Percentiles rank a stretch among this genome's conserved stretches.
These are phyloP conservation scores for Cheilosia pagana DNA, from an alignment of 2,888 invertebrate species.

Conservation along the genomic window DNA sequence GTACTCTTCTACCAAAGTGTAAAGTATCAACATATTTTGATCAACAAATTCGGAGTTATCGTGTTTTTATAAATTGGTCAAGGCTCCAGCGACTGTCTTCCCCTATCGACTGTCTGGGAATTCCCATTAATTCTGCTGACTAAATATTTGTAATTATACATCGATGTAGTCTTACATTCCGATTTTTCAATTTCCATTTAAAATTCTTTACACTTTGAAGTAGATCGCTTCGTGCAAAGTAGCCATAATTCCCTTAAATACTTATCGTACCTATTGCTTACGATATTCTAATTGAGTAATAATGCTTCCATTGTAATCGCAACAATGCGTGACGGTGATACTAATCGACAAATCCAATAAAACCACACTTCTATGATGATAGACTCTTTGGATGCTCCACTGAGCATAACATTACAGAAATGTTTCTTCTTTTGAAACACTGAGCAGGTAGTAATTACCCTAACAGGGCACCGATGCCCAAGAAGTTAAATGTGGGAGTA, in stretches of 20 bases:
- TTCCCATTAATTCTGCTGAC: no score
- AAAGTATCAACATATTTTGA: no score
- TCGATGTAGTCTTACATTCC: no score
- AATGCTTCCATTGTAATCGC: slow-evolving; percentile 18
- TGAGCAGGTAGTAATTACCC: slow-evolving; percentile 36
- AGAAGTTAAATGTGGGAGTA: neutral
- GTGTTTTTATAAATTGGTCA: no score
- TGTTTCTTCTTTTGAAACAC: slow-evolving; percentile 41
- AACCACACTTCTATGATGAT: slow-evolving; percentile 35
- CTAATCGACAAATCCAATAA: slow-evolving; percentile 52
- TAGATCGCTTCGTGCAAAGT: slow-evolving; percentile 11
- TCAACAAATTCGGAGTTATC: no score
- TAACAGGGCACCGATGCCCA: slow-evolving; percentile 27
- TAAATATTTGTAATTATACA: no score
- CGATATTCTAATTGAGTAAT: slow-evolving; percentile 34
- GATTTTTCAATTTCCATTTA: no score
- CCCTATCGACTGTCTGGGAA: no score
- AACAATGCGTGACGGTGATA: slow-evolving; percentile 66
- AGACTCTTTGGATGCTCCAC: slow-evolving; percentile 41
- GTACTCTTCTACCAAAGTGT: no score
- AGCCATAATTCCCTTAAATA: slow-evolving; percentile 23
- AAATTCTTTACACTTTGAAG: no score
- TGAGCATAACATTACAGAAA: slow-evolving; percentile 64
- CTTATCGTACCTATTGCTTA: neutral
- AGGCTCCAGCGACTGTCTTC: no score